phyloP scores from a whole-genome alignment of 2,113 vertebrate genomes.

The Motacilla alba region DNA sequence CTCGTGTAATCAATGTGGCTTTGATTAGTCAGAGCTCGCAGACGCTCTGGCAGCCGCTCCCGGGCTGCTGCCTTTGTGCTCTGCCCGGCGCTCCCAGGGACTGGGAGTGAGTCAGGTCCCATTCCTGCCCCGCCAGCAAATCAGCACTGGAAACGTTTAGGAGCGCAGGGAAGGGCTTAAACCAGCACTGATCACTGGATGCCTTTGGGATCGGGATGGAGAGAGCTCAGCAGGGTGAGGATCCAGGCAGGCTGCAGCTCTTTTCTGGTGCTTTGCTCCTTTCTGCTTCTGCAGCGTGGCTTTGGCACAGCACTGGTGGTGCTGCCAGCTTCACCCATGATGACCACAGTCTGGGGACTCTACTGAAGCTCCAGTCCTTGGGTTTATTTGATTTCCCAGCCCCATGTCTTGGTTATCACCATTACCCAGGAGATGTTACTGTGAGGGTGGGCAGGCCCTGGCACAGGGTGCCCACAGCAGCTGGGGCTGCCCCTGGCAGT shows the following conservation, averaged over 20 bases:
- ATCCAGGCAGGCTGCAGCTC: background rate
- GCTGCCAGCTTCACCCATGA: fast-evolving
- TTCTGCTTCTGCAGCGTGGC: background rate
- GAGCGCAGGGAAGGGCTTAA: fast-evolving
- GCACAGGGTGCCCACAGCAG: background rate
- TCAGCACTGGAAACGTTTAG: background rate
- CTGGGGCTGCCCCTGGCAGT: background rate
- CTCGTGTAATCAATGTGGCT: slow-evolving; percentile 54
- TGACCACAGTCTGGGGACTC: background rate
- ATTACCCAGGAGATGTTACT: background rate
- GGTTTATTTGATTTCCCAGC: background rate
- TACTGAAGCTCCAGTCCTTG: background rate
- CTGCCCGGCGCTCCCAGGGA: fast-evolving
- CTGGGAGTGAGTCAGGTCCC: background rate
- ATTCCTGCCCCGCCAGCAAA: background rate
- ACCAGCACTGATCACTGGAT: fast-evolving
- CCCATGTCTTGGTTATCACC: background rate
- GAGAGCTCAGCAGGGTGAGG: background rate
- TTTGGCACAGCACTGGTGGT: background rate
- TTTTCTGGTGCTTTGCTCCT: background rate
- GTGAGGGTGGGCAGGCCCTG: background rate
- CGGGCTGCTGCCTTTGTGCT: slow-evolving; percentile 11
- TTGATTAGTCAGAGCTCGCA: slow-evolving; percentile 45
- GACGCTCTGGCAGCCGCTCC: slow-evolving; percentile 14
- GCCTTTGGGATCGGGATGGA: background rate